These are phyloP conservation scores for Sander vitreus DNA, from an alignment of 2,113 vertebrate species.

Conservation along the genomic window DNA sequence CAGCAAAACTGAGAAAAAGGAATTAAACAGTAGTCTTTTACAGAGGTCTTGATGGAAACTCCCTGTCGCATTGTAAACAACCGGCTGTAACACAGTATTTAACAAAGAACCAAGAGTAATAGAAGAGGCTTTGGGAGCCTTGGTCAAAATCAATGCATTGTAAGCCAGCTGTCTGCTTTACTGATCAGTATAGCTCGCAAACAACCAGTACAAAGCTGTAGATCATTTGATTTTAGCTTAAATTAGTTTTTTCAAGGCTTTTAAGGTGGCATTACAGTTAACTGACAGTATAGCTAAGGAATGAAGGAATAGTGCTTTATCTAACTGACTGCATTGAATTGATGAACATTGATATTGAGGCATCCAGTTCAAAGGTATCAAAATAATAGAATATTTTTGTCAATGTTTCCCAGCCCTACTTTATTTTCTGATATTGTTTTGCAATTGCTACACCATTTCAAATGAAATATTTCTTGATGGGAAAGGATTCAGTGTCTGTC, in stretches of 20 bases:
- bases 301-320: background rate
- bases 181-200: background rate
- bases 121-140: background rate
- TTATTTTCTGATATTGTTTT: slow-evolving; percentile 34
- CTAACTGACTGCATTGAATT: background rate
- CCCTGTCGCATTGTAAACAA: background rate
- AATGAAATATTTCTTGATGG: slow-evolving; percentile 56
- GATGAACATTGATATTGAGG: background rate
- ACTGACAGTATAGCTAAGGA: background rate
- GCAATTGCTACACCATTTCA: slow-evolving; percentile 42
- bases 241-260: background rate
- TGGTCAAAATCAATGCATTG: background rate
- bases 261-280: background rate
- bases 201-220: background rate
- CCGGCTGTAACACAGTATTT: slow-evolving; percentile 12
- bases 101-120: background rate
- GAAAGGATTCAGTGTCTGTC: slow-evolving; percentile 62
- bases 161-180: background rate
- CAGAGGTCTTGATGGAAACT: no score
- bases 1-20: slow-evolving; percentile 28
- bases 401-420: slow-evolving; percentile 14
- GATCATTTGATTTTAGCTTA: background rate
- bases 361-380: background rate
- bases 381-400: slow-evolving; percentile 21
- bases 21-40: slow-evolving; percentile 14